Conservation (phyloP, 2,888 invertebrate genomes). For the Leptinotarsa peninsularis region DNA sequence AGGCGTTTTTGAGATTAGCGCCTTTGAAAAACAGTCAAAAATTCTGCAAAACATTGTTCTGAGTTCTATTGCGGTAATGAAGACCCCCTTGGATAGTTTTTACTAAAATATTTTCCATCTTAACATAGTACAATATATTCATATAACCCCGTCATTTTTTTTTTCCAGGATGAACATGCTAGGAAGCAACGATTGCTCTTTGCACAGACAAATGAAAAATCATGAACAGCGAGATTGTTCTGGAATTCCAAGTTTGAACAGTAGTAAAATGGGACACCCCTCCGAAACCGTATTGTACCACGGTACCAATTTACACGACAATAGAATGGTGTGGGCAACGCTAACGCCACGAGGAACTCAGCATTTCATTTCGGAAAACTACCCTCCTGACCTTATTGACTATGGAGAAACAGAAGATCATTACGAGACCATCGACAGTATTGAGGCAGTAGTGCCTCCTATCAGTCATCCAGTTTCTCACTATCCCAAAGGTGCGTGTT, state of each 20-base stretch:
- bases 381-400: conserved; percentile 69
- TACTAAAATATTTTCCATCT: no score
- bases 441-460: conserved; percentile 30
- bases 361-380: conserved; percentile 79
- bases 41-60: no score
- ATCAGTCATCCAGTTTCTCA: conserved; percentile 24
- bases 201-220: conserved; percentile 63
- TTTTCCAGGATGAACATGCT: conserved; percentile 70
- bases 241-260: conserved; percentile 66
- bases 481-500: conserved; percentile 43
- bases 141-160: background rate
- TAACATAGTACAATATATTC: background rate
- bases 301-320: conserved; percentile 57
- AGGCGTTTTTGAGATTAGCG: no score
- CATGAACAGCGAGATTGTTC: conserved; percentile 63
- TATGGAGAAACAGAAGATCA: conserved; percentile 72
- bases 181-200: conserved; percentile 70
- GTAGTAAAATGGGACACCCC: conserved; percentile 61
- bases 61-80: no score
- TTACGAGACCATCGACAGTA: conserved; percentile 76
- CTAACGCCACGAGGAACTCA: conserved; percentile 85
- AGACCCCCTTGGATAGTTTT: no score
- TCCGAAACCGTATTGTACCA: conserved; percentile 61
- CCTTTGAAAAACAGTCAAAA: no score
- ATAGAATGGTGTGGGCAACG: conserved; percentile 78